Evolutionary conservation across 2,113 vertebrate species (phyloP).

Genomic region (Harpagus bidentatus): DNA sequence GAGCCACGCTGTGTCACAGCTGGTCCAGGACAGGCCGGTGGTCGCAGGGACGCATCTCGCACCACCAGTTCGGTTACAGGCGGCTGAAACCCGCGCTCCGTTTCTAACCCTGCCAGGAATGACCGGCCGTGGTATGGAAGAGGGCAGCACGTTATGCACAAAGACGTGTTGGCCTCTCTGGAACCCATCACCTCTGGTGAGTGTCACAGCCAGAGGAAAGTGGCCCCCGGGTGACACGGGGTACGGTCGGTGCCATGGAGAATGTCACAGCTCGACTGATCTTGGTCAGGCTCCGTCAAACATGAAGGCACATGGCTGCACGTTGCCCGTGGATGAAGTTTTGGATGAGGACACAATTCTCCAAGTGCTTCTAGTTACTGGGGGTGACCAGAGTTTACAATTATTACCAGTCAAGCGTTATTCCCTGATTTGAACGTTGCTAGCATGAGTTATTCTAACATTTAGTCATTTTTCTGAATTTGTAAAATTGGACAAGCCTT

Average conservation of each 20-base stretch:
- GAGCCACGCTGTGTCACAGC: neutral
- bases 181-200: neutral
- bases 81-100: neutral
- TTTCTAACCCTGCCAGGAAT: neutral
- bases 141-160: neutral
- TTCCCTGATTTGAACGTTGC: neutral
- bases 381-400: neutral
- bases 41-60: neutral
- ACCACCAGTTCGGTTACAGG: neutral
- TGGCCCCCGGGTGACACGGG: neutral
- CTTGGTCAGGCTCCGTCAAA: neutral
- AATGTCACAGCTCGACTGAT: neutral
- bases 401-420: neutral
- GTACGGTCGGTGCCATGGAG: neutral
- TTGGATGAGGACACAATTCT: neutral
- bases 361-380: neutral
- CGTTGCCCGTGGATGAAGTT: neutral
- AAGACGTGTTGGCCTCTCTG: neutral
- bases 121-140: neutral
- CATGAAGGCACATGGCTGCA: neutral
- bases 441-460: neutral
- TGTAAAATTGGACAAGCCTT: neutral
- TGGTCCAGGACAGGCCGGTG: neutral
- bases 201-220: neutral
- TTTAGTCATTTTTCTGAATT: neutral